phyloP scores from a whole-genome alignment of 2,797 vertebrate species.

The Gephyroberyx darwinii region DNA sequence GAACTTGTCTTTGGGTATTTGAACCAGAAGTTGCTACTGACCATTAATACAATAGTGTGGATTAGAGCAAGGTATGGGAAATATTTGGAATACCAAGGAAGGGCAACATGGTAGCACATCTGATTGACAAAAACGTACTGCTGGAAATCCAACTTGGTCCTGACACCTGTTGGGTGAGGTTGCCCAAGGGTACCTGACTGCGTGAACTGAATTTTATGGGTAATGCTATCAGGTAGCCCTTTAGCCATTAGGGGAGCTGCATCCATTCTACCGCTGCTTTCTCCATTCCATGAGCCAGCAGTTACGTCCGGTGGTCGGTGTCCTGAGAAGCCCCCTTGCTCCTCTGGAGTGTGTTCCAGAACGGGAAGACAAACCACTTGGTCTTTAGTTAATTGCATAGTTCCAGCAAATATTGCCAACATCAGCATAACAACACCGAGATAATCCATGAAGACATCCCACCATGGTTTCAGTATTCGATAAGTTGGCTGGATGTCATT shows the following conservation, averaged over 20 bases:
- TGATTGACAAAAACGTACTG: constrained; percentile 99
- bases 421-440: constrained; percentile 98
- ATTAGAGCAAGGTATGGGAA: constrained; percentile 99
- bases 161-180: constrained; percentile 86
- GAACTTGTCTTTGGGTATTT: constrained; percentile 99
- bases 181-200: constrained; percentile 66
- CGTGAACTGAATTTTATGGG: constrained; percentile 60
- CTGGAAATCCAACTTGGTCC: constrained; percentile 97
- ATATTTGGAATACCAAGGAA: constrained; percentile 99
- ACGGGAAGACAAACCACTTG: constrained; percentile 98
- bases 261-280: constrained; percentile 70
- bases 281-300: constrained; percentile 73
- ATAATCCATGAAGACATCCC: constrained; percentile 99
- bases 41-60: constrained; percentile 98
- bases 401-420: constrained; percentile 99
- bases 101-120: constrained; percentile 98
- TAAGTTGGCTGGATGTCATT: constrained; percentile 99
- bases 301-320: constrained; percentile 77
- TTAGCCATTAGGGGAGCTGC: constrained; percentile 77
- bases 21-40: constrained; percentile 99
- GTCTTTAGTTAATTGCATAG: constrained; percentile 99
- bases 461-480: constrained; percentile 99
- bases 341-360: constrained; percentile 83
- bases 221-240: constrained; percentile 69
- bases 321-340: constrained; percentile 60